Evolutionary conservation across 2,797 vertebrate genomes (phyloP), one percentile per base, ranked within the genome.

Genomic region (Fistularia tabacaria): DNA sequence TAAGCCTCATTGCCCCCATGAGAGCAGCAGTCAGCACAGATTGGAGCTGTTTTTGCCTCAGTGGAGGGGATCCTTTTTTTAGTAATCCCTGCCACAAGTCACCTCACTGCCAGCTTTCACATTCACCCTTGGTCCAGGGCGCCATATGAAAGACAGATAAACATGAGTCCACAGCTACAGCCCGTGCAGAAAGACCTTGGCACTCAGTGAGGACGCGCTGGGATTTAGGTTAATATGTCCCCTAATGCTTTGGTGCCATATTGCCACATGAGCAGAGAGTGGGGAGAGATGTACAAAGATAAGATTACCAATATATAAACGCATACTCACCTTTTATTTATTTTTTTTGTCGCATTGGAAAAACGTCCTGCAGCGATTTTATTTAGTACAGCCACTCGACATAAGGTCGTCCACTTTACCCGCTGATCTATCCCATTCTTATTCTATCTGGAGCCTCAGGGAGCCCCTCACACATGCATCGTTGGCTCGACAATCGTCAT

Each of bases 191-290:
- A 48, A 63, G 75, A 85, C 70, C 71, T 69, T 79, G 73, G 73
- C 69, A 40, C 15, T 51, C 25, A n/a, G n/a, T 0, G 59, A 71
- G 72, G 76, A 66, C 73, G 15, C 59, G 42, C 63, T 43, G 54
- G 76, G 76, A 82, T 83, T 86, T 81, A 71, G 77, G 70, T 77
- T 77, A 83, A 82, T 80, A 78, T 80, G 74, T 66, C 25, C 9
- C 10, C 70, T 77, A 74, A 77, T 71, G 70, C 74, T 25, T 12
- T 59, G 14, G 54, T 15, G 10, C 62, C 51, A 38, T 65, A 72
- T 57, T 51, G 36, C 64, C 56, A 59, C 52, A 52, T 36, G n/a
- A 51, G 54, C 57, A 37, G 40, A 69, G 46, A 40, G 54, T 38
- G 40, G 50, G 7, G 40, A 49, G 10, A 36, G 40, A 48, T n/a